A percentile compares a stretch with the other conserved stretches of the same genome.
Evolutionary conservation across 2,797 vertebrate genomes (phyloP).

Genomic region (Nothura maculosa): DNA sequence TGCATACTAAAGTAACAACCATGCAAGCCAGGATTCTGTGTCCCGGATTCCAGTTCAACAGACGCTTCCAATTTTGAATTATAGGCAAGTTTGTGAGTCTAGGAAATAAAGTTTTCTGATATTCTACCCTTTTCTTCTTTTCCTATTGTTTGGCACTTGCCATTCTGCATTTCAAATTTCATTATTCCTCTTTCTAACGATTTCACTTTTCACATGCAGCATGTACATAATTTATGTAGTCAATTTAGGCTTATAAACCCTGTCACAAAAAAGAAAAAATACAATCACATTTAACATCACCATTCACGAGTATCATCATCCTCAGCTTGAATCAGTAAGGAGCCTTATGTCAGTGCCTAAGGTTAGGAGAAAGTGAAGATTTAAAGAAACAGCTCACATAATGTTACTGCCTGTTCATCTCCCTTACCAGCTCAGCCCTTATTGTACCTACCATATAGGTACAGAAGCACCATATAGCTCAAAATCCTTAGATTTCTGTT

Average conservation of each 20-base stretch:
- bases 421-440: not conserved
- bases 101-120: not conserved
- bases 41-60: not conserved
- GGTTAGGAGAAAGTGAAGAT: not conserved
- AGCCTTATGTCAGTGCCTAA: not conserved
- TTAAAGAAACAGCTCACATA: not conserved
- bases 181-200: not conserved
- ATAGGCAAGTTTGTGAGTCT: not conserved
- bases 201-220: not conserved
- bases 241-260: not conserved
- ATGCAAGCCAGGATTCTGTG: not conserved
- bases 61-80: not conserved
- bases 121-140: not conserved
- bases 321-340: not conserved
- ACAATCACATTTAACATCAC: accelerated
- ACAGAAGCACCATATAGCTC: not conserved
- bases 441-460: not conserved
- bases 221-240: not conserved
- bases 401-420: not conserved
- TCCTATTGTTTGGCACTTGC: not conserved
- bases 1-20: not conserved
- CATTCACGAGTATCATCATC: not conserved
- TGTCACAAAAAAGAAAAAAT: not conserved
- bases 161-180: not conserved
- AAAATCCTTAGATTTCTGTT: not conserved